These are phyloP conservation scores for Drosophila pseudoobscura DNA, from an alignment of 1,140 invertebrate genomes.

Conservation along the genomic window DNA sequence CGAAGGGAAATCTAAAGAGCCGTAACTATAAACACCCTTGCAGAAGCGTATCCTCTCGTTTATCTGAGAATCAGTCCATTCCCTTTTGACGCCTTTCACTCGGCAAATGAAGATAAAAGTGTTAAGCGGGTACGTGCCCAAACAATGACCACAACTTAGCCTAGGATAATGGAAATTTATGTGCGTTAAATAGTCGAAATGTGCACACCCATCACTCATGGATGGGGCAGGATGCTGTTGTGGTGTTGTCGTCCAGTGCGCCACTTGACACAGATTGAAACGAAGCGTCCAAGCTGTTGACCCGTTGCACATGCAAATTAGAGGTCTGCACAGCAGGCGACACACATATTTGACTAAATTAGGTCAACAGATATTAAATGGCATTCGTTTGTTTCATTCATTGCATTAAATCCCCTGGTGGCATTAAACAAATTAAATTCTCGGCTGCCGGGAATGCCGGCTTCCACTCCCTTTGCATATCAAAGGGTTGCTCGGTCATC, in stretches of 20 bases:
- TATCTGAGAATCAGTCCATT: background rate
- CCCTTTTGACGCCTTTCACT: constrained; percentile 16
- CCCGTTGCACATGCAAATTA: constrained; percentile 29
- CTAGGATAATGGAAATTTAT: constrained; percentile 51
- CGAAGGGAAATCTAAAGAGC: constrained; percentile 14
- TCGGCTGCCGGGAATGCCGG: constrained; percentile 17
- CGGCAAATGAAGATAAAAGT: constrained; percentile 22
- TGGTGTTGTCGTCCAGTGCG: background rate
- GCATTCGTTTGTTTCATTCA: constrained; percentile 37
- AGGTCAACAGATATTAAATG: constrained; percentile 61
- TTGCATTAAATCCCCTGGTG: constrained; percentile 42
- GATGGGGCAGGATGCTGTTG: background rate
- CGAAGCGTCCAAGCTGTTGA: constrained; percentile 24
- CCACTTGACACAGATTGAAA: constrained; percentile 23
- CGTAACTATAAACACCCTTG: background rate
- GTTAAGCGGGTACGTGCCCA: constrained; percentile 26
- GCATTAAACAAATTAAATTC: constrained; percentile 45
- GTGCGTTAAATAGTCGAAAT: constrained; percentile 33
- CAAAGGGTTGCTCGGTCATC: constrained; percentile 35
- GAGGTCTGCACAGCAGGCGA: background rate
- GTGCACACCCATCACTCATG: constrained; percentile 4
- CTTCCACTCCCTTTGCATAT: constrained; percentile 35
- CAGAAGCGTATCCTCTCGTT: constrained; percentile 3
- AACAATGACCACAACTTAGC: constrained; percentile 46
- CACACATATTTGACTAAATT: constrained; percentile 22